A percentile compares a stretch with the other conserved stretches of the same genome.
phyloP scores from a whole-genome alignment of 2,113 vertebrate genomes.

The Pangasianodon gigas region DNA sequence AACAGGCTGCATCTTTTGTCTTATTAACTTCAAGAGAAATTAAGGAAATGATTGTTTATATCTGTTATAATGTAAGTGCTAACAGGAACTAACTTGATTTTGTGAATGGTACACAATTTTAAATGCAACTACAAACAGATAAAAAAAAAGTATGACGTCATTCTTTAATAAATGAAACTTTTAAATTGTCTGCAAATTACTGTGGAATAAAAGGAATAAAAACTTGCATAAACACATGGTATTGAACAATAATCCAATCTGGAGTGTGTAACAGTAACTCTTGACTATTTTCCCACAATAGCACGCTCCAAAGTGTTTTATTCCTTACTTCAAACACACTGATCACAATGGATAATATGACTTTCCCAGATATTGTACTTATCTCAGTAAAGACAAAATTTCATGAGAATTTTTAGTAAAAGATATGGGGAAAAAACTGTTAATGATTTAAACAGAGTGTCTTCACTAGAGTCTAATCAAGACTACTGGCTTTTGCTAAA shows the following conservation, averaged over 20 bases:
- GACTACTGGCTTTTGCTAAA: not conserved
- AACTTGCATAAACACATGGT: not conserved
- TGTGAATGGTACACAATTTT: no score
- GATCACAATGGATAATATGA: not conserved
- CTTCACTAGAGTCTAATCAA: not conserved
- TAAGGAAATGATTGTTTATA: not conserved
- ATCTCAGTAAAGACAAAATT: not conserved
- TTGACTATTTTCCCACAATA: not conserved
- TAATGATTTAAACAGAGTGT: not conserved
- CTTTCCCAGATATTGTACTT: not conserved
- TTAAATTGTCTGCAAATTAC: not conserved
- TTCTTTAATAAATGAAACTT: not conserved
- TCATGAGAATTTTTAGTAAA: not conserved
- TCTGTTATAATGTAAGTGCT: not conserved
- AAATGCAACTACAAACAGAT: not conserved
- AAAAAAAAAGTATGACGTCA: not conserved
- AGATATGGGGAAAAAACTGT: not conserved
- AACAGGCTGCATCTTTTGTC: not conserved
- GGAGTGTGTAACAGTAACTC: not conserved
- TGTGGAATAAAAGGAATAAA: not conserved
- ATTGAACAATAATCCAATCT: not conserved
- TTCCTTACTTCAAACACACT: not conserved
- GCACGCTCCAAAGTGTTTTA: not conserved
- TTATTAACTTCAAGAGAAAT: not conserved
- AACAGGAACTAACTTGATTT: not conserved